These are phyloP conservation scores for Crematogaster levior DNA, from an alignment of 2,888 invertebrate genomes.

Conservation along the genomic window DNA sequence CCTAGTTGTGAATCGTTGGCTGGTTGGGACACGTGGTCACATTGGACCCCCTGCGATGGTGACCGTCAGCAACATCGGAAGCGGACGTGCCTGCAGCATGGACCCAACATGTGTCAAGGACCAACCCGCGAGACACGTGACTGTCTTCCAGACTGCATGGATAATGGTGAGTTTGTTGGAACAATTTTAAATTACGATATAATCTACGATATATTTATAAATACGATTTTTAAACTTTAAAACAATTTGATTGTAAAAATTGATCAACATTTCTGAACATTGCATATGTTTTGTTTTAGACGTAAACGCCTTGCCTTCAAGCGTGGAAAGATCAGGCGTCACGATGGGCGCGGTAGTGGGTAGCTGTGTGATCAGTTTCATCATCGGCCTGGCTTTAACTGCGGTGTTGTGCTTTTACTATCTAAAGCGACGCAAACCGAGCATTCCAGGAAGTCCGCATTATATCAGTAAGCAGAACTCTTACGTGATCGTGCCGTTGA, in stretches of 20 bases:
- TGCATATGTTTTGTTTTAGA: conserved; percentile 51
- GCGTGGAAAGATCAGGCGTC: conserved; percentile 82
- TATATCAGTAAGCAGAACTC: conserved; percentile 94
- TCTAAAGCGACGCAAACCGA: conserved; percentile 86
- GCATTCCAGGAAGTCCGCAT: conserved; percentile 92
- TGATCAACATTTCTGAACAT: neutral
- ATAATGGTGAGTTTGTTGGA: conserved; percentile 82
- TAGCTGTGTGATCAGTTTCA: conserved; percentile 86
- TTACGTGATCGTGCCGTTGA: conserved; percentile 93
- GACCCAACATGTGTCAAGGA: conserved; percentile 90
- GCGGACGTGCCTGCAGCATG: conserved; percentile 89
- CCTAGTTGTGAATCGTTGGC: conserved; percentile 90
- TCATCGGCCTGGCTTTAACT: conserved; percentile 84
- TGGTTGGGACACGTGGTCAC: conserved; percentile 92
- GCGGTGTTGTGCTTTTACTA: conserved; percentile 86
- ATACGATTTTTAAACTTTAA: neutral
- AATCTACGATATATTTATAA: neutral
- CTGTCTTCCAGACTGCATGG: conserved; percentile 86
- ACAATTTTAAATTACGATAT: neutral
- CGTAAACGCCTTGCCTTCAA: conserved; percentile 68
- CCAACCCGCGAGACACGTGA: conserved; percentile 89
- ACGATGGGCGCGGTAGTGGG: conserved; percentile 86
- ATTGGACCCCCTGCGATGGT: conserved; percentile 90
- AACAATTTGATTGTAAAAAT: neutral
- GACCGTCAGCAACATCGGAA: conserved; percentile 90